A percentile compares a stretch with the other conserved stretches of the same genome.
phyloP scores from a whole-genome alignment of 2,113 vertebrate species.

The Amazona guildingii region DNA sequence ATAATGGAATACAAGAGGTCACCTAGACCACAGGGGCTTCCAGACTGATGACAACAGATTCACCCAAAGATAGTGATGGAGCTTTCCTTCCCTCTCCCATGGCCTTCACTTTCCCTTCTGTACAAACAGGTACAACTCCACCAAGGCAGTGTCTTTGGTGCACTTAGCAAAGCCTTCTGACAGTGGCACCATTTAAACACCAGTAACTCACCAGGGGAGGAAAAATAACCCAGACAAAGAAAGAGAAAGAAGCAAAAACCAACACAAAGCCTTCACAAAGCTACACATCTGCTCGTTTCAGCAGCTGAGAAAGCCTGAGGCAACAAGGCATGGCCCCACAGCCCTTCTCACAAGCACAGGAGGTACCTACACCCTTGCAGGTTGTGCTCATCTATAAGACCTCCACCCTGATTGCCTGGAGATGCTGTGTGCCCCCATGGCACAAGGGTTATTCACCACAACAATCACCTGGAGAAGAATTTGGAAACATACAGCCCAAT shows the following conservation, averaged over 20 bases:
- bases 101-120: neutral
- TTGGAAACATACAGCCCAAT: neutral
- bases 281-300: neutral
- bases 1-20: neutral
- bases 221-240: neutral
- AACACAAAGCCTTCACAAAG: neutral
- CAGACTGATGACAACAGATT: neutral
- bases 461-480: neutral
- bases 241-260: neutral
- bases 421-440: neutral
- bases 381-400: neutral
- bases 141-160: neutral
- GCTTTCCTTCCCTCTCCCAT: neutral
- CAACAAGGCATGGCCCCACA: fast-evolving
- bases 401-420: neutral
- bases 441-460: neutral
- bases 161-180: neutral
- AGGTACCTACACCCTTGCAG: neutral
- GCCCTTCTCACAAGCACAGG: neutral
- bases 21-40: neutral
- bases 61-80: neutral
- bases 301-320: neutral
- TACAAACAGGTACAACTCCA: neutral
- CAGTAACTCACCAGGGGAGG: neutral
- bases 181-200: neutral